Conservation (phyloP, 2,888 invertebrate genomes). For the Ryuthela nishihirai region DNA sequence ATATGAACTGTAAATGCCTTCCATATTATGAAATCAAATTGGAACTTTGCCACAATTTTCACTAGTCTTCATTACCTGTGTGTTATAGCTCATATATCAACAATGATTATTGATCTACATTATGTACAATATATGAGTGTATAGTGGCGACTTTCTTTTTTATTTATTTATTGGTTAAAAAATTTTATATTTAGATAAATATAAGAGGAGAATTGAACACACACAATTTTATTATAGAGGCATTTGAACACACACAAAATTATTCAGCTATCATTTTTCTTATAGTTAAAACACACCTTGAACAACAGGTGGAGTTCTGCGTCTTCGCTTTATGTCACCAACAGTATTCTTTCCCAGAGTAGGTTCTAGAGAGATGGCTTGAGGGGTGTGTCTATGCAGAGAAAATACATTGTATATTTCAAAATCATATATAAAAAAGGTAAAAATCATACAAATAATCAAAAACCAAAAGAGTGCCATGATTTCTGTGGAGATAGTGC, state of each 20-base stretch:
- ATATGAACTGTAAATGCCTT: too few species aligned
- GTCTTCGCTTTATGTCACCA: slow-evolving; percentile 3
- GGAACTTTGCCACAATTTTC: too few species aligned
- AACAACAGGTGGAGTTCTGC: slow-evolving; percentile 2
- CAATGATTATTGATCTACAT: slow-evolving; percentile 9
- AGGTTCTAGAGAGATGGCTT: slow-evolving; percentile 2
- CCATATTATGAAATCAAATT: too few species aligned
- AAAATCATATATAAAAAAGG: too few species aligned
- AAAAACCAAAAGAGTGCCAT: too few species aligned
- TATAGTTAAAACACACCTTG: background rate
- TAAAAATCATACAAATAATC: too few species aligned
- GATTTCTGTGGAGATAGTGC: too few species aligned
- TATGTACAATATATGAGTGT: background rate
- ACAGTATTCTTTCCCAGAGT: background rate
- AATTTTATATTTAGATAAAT: background rate
- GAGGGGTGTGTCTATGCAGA: slow-evolving; percentile 1
- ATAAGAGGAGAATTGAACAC: background rate
- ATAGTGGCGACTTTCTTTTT: background rate
- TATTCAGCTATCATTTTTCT: too few species aligned
- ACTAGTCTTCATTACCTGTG: too few species aligned
- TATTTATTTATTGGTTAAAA: background rate
- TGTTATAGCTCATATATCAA: background rate
- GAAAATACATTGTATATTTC: too few species aligned
- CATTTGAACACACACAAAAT: background rate
- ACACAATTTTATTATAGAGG: background rate